Percentiles rank a stretch among this genome's conserved stretches.
Evolutionary conservation across 2,888 invertebrate genomes (phyloP).

Genomic region (Macrosoma leucophasiata): DNA sequence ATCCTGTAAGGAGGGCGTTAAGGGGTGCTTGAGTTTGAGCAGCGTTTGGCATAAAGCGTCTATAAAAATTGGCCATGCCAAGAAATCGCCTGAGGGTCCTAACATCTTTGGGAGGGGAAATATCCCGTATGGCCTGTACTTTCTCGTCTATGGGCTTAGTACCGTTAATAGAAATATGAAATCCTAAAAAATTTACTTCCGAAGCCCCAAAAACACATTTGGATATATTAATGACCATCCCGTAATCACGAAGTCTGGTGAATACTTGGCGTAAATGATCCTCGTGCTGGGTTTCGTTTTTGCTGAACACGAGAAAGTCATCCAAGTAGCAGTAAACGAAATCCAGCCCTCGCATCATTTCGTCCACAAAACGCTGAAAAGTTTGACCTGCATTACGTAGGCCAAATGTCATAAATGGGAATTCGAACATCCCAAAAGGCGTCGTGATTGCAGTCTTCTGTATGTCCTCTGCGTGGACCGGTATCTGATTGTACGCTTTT

Average conservation of each 20-base stretch:
- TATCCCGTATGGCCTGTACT: constrained; percentile 25
- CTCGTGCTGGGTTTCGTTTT: constrained; percentile 15
- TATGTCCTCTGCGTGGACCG: constrained; percentile 35
- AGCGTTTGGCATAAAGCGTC: constrained; percentile 15
- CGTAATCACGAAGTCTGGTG: constrained; percentile 20
- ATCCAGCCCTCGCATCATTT: constrained; percentile 19
- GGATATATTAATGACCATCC: constrained; percentile 24
- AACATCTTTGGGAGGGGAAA: constrained; percentile 21
- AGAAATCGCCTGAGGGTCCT: constrained; percentile 25
- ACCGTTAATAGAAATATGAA: constrained; percentile 23
- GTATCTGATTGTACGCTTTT: constrained; percentile 45
- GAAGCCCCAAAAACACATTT: constrained; percentile 27
- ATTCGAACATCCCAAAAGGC: constrained; percentile 37
- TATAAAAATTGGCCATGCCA: constrained; percentile 19
- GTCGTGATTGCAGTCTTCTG: constrained; percentile 39
- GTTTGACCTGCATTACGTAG: constrained; percentile 46
- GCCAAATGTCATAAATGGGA: constrained; percentile 36
- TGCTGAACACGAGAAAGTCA: constrained; percentile 31
- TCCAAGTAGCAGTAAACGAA: constrained; percentile 34
- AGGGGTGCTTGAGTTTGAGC: constrained; percentile 33
- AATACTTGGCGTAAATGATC: constrained; percentile 24
- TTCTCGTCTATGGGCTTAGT: constrained; percentile 31
- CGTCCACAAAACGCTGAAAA: constrained; percentile 42
- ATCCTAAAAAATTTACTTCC: constrained; percentile 24
- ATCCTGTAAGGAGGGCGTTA: constrained; percentile 25